A percentile compares a stretch with the other conserved stretches of the same genome.
Evolutionary conservation across 2,113 vertebrate species (phyloP).

Genomic region (Halcyon malimbica): DNA sequence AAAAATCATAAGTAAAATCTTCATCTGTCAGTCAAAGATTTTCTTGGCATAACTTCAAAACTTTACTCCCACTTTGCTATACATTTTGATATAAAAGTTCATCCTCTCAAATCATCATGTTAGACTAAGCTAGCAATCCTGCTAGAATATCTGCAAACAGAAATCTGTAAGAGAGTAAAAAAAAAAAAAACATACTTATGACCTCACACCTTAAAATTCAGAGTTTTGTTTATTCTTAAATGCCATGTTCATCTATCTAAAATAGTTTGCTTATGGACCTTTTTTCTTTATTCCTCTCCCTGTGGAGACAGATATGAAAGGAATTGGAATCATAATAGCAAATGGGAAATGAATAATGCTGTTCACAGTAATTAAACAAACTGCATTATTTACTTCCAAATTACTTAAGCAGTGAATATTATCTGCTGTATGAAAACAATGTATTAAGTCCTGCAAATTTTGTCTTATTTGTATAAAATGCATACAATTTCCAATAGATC

Average conservation of each 20-base stretch:
- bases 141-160: slow-evolving; percentile 34
- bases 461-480: not conserved
- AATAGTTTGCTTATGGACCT: not conserved
- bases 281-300: not conserved
- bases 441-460: not conserved
- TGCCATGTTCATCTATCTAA: not conserved
- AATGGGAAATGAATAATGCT: not conserved
- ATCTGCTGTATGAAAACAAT: not conserved
- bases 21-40: slow-evolving; percentile 47
- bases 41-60: slow-evolving; percentile 50
- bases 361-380: not conserved
- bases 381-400: not conserved
- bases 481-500: not conserved
- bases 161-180: not conserved
- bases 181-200: not conserved
- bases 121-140: slow-evolving; percentile 44
- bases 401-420: not conserved
- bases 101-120: slow-evolving; percentile 49
- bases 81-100: slow-evolving; percentile 50
- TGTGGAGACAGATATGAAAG: not conserved
- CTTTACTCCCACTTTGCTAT: slow-evolving; percentile 49
- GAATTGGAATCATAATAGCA: not conserved
- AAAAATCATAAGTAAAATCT: not conserved
- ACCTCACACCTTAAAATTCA: slow-evolving; percentile 18
- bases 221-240: slow-evolving; percentile 7